Percentiles rank a stretch among this genome's conserved stretches.
Conservation (phyloP, 2,888 invertebrate species). For the Ornithoptera alexandrae region DNA sequence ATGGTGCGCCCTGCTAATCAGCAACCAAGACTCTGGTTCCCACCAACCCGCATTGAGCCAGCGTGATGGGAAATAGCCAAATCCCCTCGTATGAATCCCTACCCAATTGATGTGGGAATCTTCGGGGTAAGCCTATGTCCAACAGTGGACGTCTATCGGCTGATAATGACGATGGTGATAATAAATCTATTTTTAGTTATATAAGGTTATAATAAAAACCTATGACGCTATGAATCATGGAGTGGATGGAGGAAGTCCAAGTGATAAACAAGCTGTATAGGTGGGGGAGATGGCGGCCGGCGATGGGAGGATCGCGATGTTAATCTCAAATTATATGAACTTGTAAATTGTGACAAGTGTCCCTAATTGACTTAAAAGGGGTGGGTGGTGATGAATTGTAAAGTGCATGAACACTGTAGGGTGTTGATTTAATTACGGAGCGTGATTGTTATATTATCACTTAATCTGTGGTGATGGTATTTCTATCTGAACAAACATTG, state of each 20-base stretch:
- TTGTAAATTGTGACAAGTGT: conserved; percentile 36
- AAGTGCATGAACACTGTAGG: neutral
- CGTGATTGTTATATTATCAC: conserved; percentile 10
- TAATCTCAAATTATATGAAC: conserved; percentile 35
- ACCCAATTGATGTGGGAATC: too few relatives aligned
- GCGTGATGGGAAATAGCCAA: too few relatives aligned
- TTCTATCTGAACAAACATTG: neutral
- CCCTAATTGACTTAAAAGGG: conserved; percentile 35
- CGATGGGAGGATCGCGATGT: conserved; percentile 19
- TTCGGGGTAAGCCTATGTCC: too few relatives aligned
- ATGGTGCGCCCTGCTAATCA: too few relatives aligned
- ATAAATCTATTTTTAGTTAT: too few relatives aligned
- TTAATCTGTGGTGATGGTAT: neutral
- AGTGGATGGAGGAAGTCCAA: conserved; percentile 33
- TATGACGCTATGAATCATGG: too few relatives aligned
- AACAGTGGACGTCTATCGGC: too few relatives aligned
- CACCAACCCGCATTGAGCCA: too few relatives aligned
- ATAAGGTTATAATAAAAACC: too few relatives aligned
- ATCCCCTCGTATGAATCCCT: too few relatives aligned
- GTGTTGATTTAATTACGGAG: conserved; percentile 11
- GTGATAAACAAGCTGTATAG: conserved; percentile 32
- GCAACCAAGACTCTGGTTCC: too few relatives aligned
- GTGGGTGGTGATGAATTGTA: conserved; percentile 19
- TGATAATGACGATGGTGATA: too few relatives aligned
- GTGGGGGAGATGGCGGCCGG: conserved; percentile 22